Base-by-base conservation (phyloP, 2,888 invertebrate species). In the Nasonovia ribisnigri region DNA sequence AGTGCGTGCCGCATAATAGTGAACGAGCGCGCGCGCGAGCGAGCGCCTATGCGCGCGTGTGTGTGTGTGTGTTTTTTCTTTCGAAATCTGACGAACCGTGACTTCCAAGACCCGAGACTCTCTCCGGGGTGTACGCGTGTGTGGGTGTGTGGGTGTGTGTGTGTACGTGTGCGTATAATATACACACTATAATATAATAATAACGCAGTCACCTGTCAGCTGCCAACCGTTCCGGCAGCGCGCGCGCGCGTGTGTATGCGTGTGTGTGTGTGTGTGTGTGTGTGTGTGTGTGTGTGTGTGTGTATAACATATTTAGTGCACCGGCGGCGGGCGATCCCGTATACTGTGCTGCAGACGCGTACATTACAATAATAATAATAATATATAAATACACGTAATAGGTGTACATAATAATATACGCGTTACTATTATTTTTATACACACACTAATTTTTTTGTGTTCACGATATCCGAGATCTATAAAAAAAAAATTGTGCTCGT, bases 201-300 rank as follows among this genome's bases (percentile, higher is more conserved):
- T 93, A 90, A 90, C 86, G 90, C 90, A 87, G 93, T 93, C 93
- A 93, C 93, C 93, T 93, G 93, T 93, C 93, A 93, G 93, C 90
- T 93, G 93, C 90, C 93, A 13, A 90, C 93, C 90, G 93, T 84
- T 67, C 51, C 92, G 87, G 57, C 87, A 86, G 36, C 84, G 48
- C n/a, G n/a, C n/a, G n/a, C n/a, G n/a, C n/a, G n/a, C n/a, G n/a
- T n/a, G n/a, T n/a, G n/a, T n/a, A n/a, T n/a, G n/a, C n/a, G n/a
- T n/a, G n/a, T n/a, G n/a, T n/a, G n/a, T n/a, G n/a, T n/a, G n/a
- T n/a, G n/a, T n/a, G n/a, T n/a, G n/a, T n/a, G n/a, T n/a, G n/a
- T n/a, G n/a, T n/a, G n/a, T n/a, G n/a, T n/a, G n/a, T n/a, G n/a
- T n/a, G n/a, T n/a, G n/a, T n/a, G n/a, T n/a, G n/a, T n/a, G n/a